Base-by-base conservation (phyloP, 2,113 vertebrate genomes). In the Ranitomeya variabilis region DNA sequence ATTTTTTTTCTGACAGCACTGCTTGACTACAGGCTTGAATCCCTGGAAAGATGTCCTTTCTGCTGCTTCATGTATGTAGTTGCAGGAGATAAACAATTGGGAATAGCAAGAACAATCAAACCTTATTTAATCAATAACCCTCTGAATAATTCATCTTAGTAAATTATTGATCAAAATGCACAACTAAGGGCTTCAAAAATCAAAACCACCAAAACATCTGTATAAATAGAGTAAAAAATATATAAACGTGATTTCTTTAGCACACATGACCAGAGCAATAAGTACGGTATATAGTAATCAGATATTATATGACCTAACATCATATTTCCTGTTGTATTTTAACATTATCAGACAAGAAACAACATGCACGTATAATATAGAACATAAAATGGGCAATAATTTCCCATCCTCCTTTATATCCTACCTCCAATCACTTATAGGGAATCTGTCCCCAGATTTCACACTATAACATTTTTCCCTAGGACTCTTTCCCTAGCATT, bases 91-190 rank as follows among this genome's bases (percentile, higher is more conserved):
- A 67, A 54, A 76, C 69, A 78, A 91, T 69, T n/a, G 86, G 83
- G 91, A 84, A 89, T 2, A 69, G 81, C 23, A 80, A 90, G 90
- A 93, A 89, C 18, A 92, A 92, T 90, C 62, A 23, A 69, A 52
- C 26, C 18, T 4, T 57, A 79, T 31, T 31, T 31, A 91, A 92
- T 93, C 90, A 85, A 92, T 91, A 89, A 86, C 52, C 13, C 66
- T 85, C 88, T 91, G 86, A 91, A 93, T 93, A 92, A 93, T 92
- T 93, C 7, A 91, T 90, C 26, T 23, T 18, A 69, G 26, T 62
- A 23, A 92, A 90, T 91, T 0, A 92, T 71, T 90, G 91, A 90
- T 86, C 90, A 89, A 92, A 91, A 67, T 19, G 80, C 90, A 92
- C 89, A 89, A 76, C 87, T 90, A 81, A 54, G 4, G 12, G 37